These are phyloP conservation scores for Agonopterix subpropinquella DNA, from an alignment of 2,888 invertebrate genomes.

Conservation along the genomic window DNA sequence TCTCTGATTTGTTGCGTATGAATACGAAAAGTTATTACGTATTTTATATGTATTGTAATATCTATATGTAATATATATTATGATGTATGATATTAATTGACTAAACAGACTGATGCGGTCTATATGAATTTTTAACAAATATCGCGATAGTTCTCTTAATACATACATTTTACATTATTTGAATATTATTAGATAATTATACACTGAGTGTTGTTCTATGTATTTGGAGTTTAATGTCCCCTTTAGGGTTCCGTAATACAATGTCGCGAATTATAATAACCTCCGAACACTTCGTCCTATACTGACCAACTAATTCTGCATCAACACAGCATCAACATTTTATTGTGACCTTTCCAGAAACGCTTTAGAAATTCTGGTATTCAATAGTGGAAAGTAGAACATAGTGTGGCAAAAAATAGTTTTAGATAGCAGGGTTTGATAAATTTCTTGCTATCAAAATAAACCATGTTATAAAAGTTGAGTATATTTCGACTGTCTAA, in stretches of 20 bases:
- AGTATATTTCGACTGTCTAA: too few relatives aligned
- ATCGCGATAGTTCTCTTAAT: not conserved
- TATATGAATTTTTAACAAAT: conserved; percentile 10
- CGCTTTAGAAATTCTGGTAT: conserved; percentile 2
- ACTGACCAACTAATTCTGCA: not conserved
- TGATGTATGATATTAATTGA: conserved; percentile 10
- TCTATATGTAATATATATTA: conserved; percentile 9
- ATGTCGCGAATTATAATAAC: too few relatives aligned
- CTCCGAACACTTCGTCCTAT: not conserved
- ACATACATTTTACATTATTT: not conserved
- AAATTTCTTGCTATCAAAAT: too few relatives aligned
- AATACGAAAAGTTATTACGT: conserved; percentile 4
- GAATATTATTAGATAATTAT: too few relatives aligned
- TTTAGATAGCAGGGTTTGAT: too few relatives aligned
- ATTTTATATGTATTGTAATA: conserved; percentile 12
- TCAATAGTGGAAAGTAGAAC: not conserved
- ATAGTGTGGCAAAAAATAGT: too few relatives aligned
- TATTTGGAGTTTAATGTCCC: too few relatives aligned
- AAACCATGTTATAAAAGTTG: too few relatives aligned
- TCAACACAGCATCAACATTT: too few relatives aligned
- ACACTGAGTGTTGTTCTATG: too few relatives aligned
- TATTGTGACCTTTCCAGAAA: conserved; percentile 4
- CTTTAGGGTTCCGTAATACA: too few relatives aligned
- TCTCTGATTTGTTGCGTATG: too few relatives aligned
- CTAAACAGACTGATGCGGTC: conserved; percentile 32